Percentiles rank a stretch among this genome's conserved stretches.
phyloP scores from a whole-genome alignment of 2,797 vertebrate species.

The Malurus leucopterus region DNA sequence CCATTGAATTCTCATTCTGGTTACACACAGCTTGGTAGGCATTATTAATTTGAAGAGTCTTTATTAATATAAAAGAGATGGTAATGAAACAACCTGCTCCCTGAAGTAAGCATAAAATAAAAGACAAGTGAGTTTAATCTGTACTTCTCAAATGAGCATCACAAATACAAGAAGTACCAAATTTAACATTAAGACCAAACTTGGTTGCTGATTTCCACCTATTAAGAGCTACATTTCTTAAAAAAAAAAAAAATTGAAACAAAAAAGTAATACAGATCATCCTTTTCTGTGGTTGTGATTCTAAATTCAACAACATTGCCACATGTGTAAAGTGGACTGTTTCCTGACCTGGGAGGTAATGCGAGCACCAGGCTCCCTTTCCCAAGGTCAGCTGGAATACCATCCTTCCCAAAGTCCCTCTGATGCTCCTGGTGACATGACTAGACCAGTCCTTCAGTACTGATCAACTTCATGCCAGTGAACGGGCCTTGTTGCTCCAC shows the following conservation, averaged over 20 bases:
- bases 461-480: not conserved
- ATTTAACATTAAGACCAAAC: not conserved
- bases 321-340: not conserved
- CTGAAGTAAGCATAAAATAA: not conserved
- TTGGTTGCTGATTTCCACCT: not conserved
- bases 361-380: not conserved
- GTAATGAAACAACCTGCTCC: not conserved
- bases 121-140: not conserved
- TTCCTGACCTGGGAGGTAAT: not conserved
- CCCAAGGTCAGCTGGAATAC: not conserved
- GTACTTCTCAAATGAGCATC: not conserved
- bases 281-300: not conserved
- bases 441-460: not conserved
- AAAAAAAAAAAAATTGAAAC: not conserved
- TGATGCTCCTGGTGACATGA: not conserved
- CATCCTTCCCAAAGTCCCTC: not conserved
- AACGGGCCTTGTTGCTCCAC: not conserved
- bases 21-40: not conserved
- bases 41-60: not conserved
- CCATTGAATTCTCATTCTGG: not conserved
- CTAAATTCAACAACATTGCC: not conserved
- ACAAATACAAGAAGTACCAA: not conserved
- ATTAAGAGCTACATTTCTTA: not conserved
- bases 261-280: not conserved
- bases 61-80: slow-evolving; percentile 14